Base-by-base conservation (phyloP, 2,797 vertebrate genomes). In the Rhincodon typus region DNA sequence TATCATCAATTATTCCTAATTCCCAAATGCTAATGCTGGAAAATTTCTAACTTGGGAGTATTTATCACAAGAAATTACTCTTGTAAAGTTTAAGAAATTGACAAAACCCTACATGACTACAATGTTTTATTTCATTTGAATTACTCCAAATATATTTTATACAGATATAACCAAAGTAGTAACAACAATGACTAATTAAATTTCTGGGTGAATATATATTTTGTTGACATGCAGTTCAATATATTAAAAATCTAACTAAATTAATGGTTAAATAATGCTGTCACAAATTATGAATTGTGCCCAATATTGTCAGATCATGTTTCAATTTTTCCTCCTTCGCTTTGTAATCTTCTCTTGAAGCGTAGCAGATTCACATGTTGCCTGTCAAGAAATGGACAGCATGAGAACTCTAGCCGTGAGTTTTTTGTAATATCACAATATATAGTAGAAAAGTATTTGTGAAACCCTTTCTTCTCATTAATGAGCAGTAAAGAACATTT, bases 311-410 rank as follows among this genome's bases (percentile, higher is more conserved):
- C 70, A 77, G 27, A 95, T 19, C 42, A 50, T 0, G 1, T 19
- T 77, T 95, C 67, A 95, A 74, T 95, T 95, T 77, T 95, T 95
- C 74, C 94, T 95, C 70, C 94, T 95, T 95, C 90, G 67, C 62
- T 95, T 95, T 77, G 94, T 95, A 53, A 53, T 95, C 46, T 95
- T 95, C 94, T 95, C 94, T 57, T 77, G 94, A 95, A 74, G 69
- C 46, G 57, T 15, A 17, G 30, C 46, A 53, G 70, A 77, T 21
- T 95, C 70, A 57, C 27, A 17, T 74, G 94, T 46, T 50, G 30
- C 42, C 94, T 95, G 94, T 74, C 27, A n/a, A 38, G 90, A 69
- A 93, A 93, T 46, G 8, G 70, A 95, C 21, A n/a, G 46, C 91
- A 94, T 30, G 30, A 66, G 88, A n/a, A 66, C 53, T n/a, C 8